phyloP scores from a whole-genome alignment of 2,113 vertebrate species.

The Grus americana region DNA sequence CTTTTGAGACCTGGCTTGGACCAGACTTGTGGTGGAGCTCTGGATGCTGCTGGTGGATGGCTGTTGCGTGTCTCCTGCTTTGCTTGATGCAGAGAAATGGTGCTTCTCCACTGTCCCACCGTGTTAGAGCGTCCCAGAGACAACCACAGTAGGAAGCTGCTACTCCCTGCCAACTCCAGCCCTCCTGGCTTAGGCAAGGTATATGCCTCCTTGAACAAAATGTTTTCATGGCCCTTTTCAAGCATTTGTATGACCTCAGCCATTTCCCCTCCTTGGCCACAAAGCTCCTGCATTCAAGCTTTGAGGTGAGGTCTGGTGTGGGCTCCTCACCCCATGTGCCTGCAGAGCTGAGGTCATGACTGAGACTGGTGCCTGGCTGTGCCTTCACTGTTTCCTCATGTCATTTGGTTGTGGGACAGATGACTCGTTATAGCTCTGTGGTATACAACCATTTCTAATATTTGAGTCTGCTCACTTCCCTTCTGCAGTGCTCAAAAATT shows the following conservation, averaged over 20 bases:
- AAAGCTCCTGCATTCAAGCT: background rate
- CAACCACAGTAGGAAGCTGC: background rate
- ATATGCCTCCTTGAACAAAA: background rate
- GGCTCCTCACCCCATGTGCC: accelerated
- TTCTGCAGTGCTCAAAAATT: background rate
- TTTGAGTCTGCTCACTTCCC: background rate
- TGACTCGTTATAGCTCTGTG: background rate
- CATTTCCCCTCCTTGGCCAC: background rate
- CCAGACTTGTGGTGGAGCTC: background rate
- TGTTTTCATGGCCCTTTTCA: background rate
- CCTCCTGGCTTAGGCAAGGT: background rate
- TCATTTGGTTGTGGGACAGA: background rate
- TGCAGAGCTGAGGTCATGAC: background rate
- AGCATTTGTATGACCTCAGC: background rate
- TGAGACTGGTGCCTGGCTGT: background rate
- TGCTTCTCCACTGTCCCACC: background rate
- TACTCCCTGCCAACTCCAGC: background rate
- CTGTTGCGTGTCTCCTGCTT: background rate
- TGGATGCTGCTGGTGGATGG: background rate
- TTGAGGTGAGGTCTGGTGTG: background rate
- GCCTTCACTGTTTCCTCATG: background rate
- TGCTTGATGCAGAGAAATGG: background rate
- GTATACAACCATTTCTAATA: background rate
- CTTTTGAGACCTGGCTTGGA: background rate
- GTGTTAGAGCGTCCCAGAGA: background rate